phyloP scores from a whole-genome alignment of 2,113 vertebrate genomes.

The Nannobrachium achirus region DNA sequence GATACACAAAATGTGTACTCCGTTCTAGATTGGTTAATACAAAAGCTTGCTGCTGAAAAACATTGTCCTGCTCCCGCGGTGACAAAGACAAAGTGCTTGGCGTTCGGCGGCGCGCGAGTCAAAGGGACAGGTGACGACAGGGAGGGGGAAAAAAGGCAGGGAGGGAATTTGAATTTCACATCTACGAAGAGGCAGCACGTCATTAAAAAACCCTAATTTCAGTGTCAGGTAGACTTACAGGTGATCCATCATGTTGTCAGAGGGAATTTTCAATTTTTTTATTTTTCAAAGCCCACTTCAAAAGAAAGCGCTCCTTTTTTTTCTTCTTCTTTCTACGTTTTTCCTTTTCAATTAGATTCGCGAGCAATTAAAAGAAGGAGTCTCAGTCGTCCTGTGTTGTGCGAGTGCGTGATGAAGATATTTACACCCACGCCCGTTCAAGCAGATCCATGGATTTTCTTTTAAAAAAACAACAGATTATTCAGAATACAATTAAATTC shows the following conservation, averaged over 20 bases:
- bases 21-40: slow-evolving; percentile 98
- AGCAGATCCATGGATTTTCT: slow-evolving; percentile 45
- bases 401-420: slow-evolving; percentile 42
- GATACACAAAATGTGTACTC: too few species aligned
- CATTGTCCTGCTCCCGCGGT: slow-evolving; percentile 93
- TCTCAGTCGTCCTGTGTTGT: slow-evolving; percentile 32
- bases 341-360: slow-evolving; percentile 73
- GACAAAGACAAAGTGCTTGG: slow-evolving; percentile 96
- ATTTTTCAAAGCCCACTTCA: slow-evolving; percentile 75
- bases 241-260: slow-evolving; percentile 96
- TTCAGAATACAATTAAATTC: slow-evolving; percentile 34
- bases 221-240: slow-evolving; percentile 96
- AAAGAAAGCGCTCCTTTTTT: slow-evolving; percentile 57
- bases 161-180: slow-evolving; percentile 96
- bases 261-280: slow-evolving; percentile 81
- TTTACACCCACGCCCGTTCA: slow-evolving; percentile 24
- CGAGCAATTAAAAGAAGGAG: slow-evolving; percentile 70
- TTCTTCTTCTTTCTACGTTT: slow-evolving; percentile 61
- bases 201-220: slow-evolving; percentile 97
- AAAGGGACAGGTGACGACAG: slow-evolving; percentile 89
- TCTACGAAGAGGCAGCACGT: slow-evolving; percentile 92
- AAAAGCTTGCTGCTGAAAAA: slow-evolving; percentile 96
- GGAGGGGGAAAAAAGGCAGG: slow-evolving; percentile 85
- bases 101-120: slow-evolving; percentile 88
- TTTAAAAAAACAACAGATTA: slow-evolving; percentile 22